Evolutionary conservation across 2,888 invertebrate species (phyloP), one percentile per base, ranked within the genome.

Genomic region (Amphipoea lucens): DNA sequence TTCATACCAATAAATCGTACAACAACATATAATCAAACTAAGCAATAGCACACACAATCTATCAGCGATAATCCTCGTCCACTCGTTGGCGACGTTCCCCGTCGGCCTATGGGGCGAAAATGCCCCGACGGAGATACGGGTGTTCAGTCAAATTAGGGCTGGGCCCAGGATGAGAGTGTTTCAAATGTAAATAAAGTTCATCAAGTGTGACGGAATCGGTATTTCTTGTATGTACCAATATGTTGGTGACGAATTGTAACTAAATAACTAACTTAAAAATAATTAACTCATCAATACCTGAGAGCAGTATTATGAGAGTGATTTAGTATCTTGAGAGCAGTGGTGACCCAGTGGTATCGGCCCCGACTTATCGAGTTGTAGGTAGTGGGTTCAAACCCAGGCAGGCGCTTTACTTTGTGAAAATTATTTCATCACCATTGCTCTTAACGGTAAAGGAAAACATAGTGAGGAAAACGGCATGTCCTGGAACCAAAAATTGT

Each of bases 11-110:
- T 29, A 5, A n/a, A 42, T 14, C 7, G 14, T 23, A 80, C 12
- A 40, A 48, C 14, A 23, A 9, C 2, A 17, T 60, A 60, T 70
- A 79, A 29, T 69, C 75, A 79, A 67, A 12, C 17, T 57, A 51
- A 74, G 67, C 29, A 72, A 85, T 76, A 57, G 12, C 66, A 62
- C 48, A 74, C 72, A 68, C 76, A 75, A 85, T 85, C 74, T 57
- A 74, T 82, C 74, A 68, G 70, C 48, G 42, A 71, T 88, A 88
- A 88, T 82, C 82, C 82, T 48, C 54, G 66, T 45, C 45, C 76
- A 73, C 42, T 75, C 66, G 57, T 57, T 36, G 68, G 14, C 2
- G 79, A 77, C 65, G 45, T 42, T 71, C 40, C 40, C 45, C 66
- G n/a, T 74, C 65, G 42, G 12, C 73, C 66, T 74, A 71, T 78